phyloP scores from a whole-genome alignment of 2,888 invertebrate species.

The Lissonota sp. region DNA sequence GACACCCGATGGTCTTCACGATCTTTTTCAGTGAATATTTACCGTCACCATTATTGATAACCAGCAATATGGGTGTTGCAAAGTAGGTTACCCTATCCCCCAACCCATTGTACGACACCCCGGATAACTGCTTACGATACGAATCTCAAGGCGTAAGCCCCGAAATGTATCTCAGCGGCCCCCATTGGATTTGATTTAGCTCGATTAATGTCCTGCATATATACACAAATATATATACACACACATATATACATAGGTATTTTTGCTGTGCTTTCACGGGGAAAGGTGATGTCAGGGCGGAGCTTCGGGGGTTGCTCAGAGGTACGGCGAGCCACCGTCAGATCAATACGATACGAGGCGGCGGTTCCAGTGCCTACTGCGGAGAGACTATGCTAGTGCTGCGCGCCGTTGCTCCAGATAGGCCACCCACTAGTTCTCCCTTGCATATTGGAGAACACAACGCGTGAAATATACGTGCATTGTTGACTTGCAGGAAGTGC shows the following conservation, averaged over 20 bases:
- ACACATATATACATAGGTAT: background rate
- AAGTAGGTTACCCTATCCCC: too few relatives aligned
- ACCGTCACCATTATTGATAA: too few relatives aligned
- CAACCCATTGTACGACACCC: too few relatives aligned
- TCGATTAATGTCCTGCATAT: conserved; percentile 5
- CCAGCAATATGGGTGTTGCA: too few relatives aligned
- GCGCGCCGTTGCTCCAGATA: conserved; percentile 71
- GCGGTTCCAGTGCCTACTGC: conserved; percentile 67
- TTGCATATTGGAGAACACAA: background rate
- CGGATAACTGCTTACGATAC: background rate
- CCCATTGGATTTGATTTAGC: conserved; percentile 28
- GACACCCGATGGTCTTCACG: too few relatives aligned
- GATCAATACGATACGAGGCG: conserved; percentile 80
- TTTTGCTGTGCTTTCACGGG: background rate
- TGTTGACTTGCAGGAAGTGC: background rate
- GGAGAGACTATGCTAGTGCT: conserved; percentile 59
- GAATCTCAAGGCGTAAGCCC: conserved; percentile 30
- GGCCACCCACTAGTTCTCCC: conserved; percentile 1
- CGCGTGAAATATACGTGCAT: conserved; percentile 8
- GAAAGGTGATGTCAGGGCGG: conserved; percentile 23
- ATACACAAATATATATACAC: background rate
- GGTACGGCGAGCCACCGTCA: conserved; percentile 69
- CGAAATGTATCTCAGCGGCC: conserved; percentile 41
- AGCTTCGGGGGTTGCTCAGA: conserved; percentile 7
- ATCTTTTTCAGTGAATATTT: too few relatives aligned